Percentiles rank a stretch among this genome's conserved stretches.
phyloP scores from a whole-genome alignment of 2,113 vertebrate species.

The Spea multiplicata region DNA sequence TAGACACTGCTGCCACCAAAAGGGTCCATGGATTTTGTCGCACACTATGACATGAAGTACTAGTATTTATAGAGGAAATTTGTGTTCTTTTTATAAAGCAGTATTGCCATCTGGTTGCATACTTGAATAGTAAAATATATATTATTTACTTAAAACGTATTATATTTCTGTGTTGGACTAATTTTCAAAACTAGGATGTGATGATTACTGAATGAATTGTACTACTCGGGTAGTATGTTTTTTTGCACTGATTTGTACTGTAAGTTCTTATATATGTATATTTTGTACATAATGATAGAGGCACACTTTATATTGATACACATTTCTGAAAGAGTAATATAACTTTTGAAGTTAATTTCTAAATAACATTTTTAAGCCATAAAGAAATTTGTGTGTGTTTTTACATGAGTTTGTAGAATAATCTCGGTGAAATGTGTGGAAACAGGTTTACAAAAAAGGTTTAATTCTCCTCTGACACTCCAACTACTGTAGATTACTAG shows the following conservation, averaged over 20 bases:
- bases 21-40: slow-evolving; percentile 8
- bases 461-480: too few relatives aligned
- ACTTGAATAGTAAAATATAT: slow-evolving; percentile 26
- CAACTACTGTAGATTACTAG: too few relatives aligned
- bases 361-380: not conserved
- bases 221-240: slow-evolving; percentile 1
- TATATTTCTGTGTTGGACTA: slow-evolving; percentile 17
- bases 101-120: slow-evolving; percentile 35
- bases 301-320: slow-evolving; percentile 38
- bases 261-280: slow-evolving; percentile 33
- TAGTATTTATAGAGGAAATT: slow-evolving; percentile 4
- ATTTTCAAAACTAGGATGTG: not conserved
- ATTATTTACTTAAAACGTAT: slow-evolving; percentile 2
- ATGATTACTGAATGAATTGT: slow-evolving; percentile 1
- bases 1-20: slow-evolving; percentile 17
- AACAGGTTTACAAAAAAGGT: too few relatives aligned
- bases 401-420: too few relatives aligned
- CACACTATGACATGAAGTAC: not conserved
- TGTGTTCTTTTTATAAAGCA: slow-evolving; percentile 5
- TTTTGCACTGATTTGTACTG: slow-evolving; percentile 34
- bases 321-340: not conserved
- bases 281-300: not conserved
- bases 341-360: not conserved
- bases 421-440: too few relatives aligned
- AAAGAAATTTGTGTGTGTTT: too few relatives aligned